Percentiles rank a stretch among this genome's conserved stretches.
Evolutionary conservation across 2,113 vertebrate genomes (phyloP).

Genomic region (Oplegnathus fasciatus): DNA sequence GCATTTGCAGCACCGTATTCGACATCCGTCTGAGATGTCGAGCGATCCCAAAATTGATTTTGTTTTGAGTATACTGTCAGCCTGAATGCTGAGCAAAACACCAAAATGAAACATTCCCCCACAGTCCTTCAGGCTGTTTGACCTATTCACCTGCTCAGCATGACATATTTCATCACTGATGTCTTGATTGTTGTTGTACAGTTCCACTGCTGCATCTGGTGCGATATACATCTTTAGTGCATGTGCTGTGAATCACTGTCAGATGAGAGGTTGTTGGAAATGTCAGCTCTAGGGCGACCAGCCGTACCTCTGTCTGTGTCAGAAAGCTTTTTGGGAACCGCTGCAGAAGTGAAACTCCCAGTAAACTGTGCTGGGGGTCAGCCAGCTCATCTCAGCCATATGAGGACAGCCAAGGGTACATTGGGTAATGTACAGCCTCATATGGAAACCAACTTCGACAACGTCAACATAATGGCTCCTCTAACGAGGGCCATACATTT

Average conservation of each 20-base stretch:
- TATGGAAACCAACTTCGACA: slow-evolving; percentile 57
- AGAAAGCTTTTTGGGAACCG: slow-evolving; percentile 60
- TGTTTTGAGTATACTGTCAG: slow-evolving; percentile 9
- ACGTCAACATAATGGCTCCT: slow-evolving; percentile 22
- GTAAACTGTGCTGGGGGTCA: slow-evolving; percentile 68
- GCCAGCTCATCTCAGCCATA: slow-evolving; percentile 46
- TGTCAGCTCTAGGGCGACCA: slow-evolving; percentile 41
- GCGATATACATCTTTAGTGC: slow-evolving; percentile 25
- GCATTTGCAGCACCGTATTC: not conserved
- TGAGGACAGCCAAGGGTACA: slow-evolving; percentile 56
- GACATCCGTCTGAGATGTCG: not conserved
- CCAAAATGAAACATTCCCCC: slow-evolving; percentile 11
- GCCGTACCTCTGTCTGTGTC: slow-evolving; percentile 51
- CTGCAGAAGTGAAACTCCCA: slow-evolving; percentile 77
- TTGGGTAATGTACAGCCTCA: slow-evolving; percentile 46
- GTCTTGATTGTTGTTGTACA: slow-evolving; percentile 17
- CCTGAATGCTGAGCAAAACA: not conserved
- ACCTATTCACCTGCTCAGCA: slow-evolving; percentile 35
- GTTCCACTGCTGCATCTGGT: slow-evolving; percentile 30
- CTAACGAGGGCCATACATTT: slow-evolving; percentile 54
- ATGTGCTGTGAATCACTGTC: slow-evolving; percentile 46
- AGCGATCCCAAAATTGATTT: slow-evolving; percentile 10
- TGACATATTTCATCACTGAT: slow-evolving; percentile 25
- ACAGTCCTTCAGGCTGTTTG: slow-evolving; percentile 4
- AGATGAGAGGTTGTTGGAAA: slow-evolving; percentile 48